A percentile compares a stretch with the other conserved stretches of the same genome.
phyloP scores from a whole-genome alignment of 2,113 vertebrate species.

The Laticauda laticaudata region DNA sequence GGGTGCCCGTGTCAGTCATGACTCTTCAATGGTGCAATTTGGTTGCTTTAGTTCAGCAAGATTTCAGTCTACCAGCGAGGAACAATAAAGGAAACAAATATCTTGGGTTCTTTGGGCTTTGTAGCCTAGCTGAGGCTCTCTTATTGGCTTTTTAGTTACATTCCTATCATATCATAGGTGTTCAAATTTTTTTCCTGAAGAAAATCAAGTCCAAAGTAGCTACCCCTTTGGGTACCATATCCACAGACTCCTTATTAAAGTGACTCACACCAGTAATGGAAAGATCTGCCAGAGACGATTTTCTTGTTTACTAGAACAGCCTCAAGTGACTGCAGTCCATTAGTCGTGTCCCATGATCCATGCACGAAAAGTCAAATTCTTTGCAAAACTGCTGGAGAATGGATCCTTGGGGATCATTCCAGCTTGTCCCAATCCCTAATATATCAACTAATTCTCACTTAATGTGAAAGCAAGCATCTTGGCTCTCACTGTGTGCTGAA shows the following conservation, averaged over 20 bases:
- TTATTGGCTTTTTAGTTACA: neutral
- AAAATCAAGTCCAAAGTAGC: neutral
- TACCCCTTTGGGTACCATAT: neutral
- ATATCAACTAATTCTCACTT: constrained; percentile 1
- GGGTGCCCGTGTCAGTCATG: too few relatives aligned
- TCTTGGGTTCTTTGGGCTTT: neutral
- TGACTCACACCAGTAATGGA: neutral
- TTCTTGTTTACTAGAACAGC: constrained; percentile 21
- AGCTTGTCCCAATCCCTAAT: neutral
- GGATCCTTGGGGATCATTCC: constrained; percentile 9
- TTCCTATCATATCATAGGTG: too few relatives aligned
- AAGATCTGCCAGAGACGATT: neutral
- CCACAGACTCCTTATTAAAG: neutral
- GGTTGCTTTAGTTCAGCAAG: neutral
- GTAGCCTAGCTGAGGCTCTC: neutral
- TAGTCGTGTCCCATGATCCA: constrained; percentile 13
- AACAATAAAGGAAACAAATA: neutral
- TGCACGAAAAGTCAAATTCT: neutral
- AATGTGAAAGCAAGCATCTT: neutral
- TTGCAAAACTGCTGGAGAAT: constrained; percentile 7
- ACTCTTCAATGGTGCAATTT: neutral
- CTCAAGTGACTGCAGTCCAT: constrained; percentile 18
- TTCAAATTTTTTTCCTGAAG: neutral
- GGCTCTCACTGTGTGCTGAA: neutral
- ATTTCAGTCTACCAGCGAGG: rapidly evolving